phyloP scores from a whole-genome alignment of 2,797 vertebrate species.

The Liparis tanakae region DNA sequence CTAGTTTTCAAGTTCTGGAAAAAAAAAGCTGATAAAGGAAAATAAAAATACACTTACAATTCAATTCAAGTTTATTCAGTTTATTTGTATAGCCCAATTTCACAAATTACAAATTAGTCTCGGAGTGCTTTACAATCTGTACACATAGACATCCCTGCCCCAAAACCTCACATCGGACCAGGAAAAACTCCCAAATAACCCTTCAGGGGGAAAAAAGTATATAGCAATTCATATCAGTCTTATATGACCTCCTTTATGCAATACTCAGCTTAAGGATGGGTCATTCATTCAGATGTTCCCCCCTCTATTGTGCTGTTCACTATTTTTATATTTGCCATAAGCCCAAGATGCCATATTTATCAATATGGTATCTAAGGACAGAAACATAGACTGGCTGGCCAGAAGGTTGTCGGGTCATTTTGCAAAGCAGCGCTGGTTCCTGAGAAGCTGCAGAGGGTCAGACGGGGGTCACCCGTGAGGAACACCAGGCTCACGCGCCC shows the following conservation, averaged over 20 bases:
- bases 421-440: conserved; percentile 19
- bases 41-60: neutral
- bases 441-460: conserved; percentile 9
- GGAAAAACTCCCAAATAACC: no score
- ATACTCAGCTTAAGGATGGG: conserved; percentile 1
- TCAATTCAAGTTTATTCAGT: no score
- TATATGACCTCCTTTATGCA: neutral
- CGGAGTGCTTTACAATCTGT: no score
- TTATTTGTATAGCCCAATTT: no score
- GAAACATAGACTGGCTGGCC: conserved; percentile 33
- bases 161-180: no score
- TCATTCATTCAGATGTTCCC: neutral
- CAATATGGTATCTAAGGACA: conserved; percentile 36
- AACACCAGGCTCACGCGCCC: conserved; percentile 20
- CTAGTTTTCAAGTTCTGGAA: neutral
- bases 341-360: conserved; percentile 24
- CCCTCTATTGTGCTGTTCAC: conserved; percentile 3
- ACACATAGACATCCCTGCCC: no score
- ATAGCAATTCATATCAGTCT: neutral
- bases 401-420: conserved; percentile 34
- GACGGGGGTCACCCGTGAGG: conserved; percentile 31
- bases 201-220: no score
- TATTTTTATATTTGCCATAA: conserved; percentile 19
- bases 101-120: no score
- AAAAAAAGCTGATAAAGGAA: neutral